These are phyloP conservation scores for Phyto melanocephala DNA, from an alignment of 2,888 invertebrate genomes.

Conservation along the genomic window DNA sequence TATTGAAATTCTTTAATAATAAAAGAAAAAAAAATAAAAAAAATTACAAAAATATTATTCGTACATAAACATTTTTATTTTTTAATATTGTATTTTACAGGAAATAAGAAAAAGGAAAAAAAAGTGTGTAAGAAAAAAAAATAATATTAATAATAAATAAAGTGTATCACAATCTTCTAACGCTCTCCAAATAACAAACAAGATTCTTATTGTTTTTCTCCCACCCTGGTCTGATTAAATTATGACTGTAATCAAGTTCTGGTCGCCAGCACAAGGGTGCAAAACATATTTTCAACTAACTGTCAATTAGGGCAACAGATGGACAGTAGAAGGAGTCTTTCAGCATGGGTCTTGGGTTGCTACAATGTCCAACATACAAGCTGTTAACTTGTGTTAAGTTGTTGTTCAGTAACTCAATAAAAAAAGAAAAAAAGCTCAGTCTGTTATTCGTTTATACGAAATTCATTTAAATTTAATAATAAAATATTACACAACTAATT, in stretches of 20 bases:
- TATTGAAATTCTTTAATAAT: background rate
- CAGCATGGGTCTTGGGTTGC: too few species aligned
- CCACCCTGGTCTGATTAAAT: constrained; percentile 25
- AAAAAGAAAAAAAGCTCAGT: background rate
- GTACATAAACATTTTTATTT: constrained; percentile 4
- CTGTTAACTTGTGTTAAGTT: constrained; percentile 29
- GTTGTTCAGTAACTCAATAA: background rate
- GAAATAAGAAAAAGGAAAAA: background rate
- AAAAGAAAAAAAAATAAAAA: background rate
- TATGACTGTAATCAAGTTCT: constrained; percentile 45
- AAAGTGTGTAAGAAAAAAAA: background rate
- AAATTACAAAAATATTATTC: constrained; percentile 5
- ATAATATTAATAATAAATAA: constrained; percentile 16
- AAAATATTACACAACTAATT: constrained; percentile 19
- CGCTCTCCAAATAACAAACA: background rate
- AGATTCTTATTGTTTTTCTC: constrained; percentile 37
- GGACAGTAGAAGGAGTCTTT: too few species aligned
- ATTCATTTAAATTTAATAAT: constrained; percentile 29
- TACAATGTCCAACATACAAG: background rate
- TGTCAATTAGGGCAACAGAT: background rate
- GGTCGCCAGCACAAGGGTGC: background rate
- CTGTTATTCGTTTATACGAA: background rate
- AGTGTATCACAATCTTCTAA: background rate
- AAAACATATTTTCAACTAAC: background rate
- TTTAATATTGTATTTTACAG: constrained; percentile 2